phyloP scores from a whole-genome alignment of 2,113 vertebrate species.

The Raja brachyura region DNA sequence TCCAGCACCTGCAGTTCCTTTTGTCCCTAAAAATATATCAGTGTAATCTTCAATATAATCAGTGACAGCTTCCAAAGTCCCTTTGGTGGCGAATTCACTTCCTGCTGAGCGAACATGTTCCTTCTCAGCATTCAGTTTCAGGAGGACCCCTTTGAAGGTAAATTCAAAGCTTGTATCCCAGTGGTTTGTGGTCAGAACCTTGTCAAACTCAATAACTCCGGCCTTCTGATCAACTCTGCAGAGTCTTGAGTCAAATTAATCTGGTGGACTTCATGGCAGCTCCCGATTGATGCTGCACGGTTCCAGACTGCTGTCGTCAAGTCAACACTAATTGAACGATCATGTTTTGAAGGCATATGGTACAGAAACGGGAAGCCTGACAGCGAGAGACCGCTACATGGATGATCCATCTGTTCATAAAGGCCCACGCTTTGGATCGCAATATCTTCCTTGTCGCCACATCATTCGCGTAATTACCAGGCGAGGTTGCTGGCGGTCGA shows the following conservation, averaged over 20 bases:
- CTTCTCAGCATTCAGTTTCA: background rate
- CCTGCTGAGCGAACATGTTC: too few species aligned
- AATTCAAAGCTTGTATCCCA: background rate
- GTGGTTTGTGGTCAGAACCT: background rate
- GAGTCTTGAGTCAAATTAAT: background rate
- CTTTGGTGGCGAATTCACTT: too few species aligned
- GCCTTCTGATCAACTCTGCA: background rate
- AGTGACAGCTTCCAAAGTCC: too few species aligned
- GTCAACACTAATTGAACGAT: background rate
- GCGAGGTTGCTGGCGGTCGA: too few species aligned
- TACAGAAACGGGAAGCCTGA: background rate
- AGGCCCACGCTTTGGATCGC: background rate
- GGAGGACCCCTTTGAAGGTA: background rate
- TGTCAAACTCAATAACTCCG: background rate
- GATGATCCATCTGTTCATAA: background rate
- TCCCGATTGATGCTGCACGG: background rate
- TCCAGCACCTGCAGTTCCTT: too few species aligned
- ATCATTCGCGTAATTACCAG: background rate
- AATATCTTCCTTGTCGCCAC: background rate
- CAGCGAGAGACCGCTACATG: background rate
- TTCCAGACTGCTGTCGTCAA: background rate
- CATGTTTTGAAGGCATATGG: background rate
- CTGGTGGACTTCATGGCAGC: background rate
- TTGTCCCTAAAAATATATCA: too few species aligned
- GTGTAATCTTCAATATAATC: too few species aligned